Evolutionary conservation across 37 sponge, comb jelly and placozoan species (phyloP).

Genomic region (Eunapius fragilis): DNA sequence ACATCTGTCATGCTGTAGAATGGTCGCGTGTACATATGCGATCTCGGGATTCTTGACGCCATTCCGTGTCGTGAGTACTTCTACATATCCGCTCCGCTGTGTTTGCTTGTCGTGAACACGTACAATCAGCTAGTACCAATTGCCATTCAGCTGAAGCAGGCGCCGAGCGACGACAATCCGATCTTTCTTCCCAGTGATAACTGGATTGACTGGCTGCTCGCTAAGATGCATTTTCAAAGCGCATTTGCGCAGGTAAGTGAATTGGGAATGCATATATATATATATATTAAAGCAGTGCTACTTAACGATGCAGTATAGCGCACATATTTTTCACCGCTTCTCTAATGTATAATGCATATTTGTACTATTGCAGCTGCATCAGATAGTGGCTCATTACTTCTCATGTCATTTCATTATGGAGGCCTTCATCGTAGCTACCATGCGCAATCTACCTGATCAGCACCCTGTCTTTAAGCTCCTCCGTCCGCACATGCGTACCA

Average conservation of each 20-base stretch:
- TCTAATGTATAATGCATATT: neutral
- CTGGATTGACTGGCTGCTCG: constrained; percentile 67
- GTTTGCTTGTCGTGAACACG: constrained; percentile 59
- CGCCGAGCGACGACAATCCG: constrained; percentile 27
- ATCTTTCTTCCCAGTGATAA: constrained; percentile 70
- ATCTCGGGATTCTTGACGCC: constrained; percentile 50
- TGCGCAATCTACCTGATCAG: constrained; percentile 56
- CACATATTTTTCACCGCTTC: too few relatives aligned
- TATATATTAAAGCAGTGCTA: neutral
- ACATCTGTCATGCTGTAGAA: constrained; percentile 29
- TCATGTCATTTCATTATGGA: constrained; percentile 71
- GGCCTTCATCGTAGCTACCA: constrained; percentile 54
- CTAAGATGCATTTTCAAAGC: constrained; percentile 59
- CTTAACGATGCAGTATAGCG: too few relatives aligned
- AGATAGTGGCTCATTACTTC: constrained; percentile 68
- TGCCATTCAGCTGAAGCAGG: constrained; percentile 75
- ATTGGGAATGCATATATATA: too few relatives aligned
- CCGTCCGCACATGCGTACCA: constrained; percentile 53
- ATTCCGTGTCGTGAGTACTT: constrained; percentile 34
- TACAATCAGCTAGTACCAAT: constrained; percentile 45
- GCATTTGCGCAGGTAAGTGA: constrained; percentile 57
- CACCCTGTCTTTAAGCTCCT: constrained; percentile 80
- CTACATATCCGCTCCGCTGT: constrained; percentile 48
- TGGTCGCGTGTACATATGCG: constrained; percentile 74
- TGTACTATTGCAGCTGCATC: constrained; percentile 38